Conservation (phyloP, 92 coral and sea anemone species). For the Hydrozoanthus gracilis region DNA sequence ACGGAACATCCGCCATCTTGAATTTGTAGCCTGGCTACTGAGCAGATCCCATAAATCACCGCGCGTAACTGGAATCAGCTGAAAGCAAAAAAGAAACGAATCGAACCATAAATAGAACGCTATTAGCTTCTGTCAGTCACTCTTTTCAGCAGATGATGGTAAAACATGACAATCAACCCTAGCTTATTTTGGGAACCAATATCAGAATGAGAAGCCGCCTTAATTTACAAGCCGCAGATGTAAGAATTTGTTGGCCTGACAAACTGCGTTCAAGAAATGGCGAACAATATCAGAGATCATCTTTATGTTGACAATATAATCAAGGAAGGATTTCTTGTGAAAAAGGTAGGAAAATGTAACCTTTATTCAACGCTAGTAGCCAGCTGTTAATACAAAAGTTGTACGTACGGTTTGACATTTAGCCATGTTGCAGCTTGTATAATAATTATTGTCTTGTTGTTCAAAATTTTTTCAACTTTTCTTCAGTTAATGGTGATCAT, state of each 20-base stretch:
- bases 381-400: no score
- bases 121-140: no score
- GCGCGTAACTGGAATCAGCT: not conserved
- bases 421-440: no score
- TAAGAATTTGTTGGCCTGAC: not conserved
- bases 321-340: constrained; percentile 94
- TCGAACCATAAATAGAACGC: no score
- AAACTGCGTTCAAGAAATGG: constrained; percentile 11
- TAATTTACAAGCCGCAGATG: not conserved
- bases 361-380: no score
- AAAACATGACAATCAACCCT: not conserved
- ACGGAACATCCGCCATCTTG: constrained; percentile 65
- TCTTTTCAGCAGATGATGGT: not conserved
- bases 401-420: no score
- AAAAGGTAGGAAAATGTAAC: constrained; percentile 69
- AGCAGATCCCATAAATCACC: constrained; percentile 39
- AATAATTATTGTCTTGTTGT: no score
- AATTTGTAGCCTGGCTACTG: constrained; percentile 54
- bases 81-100: not conserved
- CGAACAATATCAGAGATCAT: constrained; percentile 46
- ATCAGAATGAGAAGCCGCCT: constrained; percentile 1
- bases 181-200: not conserved
- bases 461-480: no score
- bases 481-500: no score
- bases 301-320: constrained; percentile 42